Evolutionary conservation across 2,797 vertebrate genomes (phyloP).

Genomic region (Tapirus indicus): DNA sequence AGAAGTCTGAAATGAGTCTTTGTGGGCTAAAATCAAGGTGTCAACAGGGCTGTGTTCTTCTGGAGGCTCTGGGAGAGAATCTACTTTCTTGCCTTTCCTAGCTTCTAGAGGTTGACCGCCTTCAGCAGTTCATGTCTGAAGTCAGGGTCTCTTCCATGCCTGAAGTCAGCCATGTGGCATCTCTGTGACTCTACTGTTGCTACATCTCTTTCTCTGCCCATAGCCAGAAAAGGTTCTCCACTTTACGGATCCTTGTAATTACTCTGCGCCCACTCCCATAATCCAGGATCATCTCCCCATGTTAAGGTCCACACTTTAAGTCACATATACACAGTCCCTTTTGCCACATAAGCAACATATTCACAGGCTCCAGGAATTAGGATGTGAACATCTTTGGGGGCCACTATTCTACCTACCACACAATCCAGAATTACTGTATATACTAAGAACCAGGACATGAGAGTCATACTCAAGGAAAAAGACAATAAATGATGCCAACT

Average conservation of each 20-base stretch:
- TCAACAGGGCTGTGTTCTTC: neutral
- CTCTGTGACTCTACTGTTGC: neutral
- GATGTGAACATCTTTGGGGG: neutral
- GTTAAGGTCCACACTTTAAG: too few relatives aligned
- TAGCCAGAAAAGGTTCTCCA: too few relatives aligned
- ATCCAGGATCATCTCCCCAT: too few relatives aligned
- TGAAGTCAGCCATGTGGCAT: too few relatives aligned
- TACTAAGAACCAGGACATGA: neutral
- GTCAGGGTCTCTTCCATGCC: neutral
- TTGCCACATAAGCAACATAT: neutral
- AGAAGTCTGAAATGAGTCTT: too few relatives aligned
- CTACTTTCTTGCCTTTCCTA: too few relatives aligned
- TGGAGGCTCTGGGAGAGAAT: neutral
- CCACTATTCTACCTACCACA: too few relatives aligned
- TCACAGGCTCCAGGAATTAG: neutral
- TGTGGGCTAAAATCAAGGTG: neutral
- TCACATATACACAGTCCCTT: neutral
- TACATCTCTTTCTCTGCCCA: neutral
- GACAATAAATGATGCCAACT: neutral
- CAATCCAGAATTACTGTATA: neutral
- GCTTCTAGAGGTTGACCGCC: too few relatives aligned
- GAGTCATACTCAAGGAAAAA: neutral
- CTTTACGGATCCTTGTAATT: too few relatives aligned
- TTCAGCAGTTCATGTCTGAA: too few relatives aligned
- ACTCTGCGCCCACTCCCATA: too few relatives aligned